Percentiles rank a stretch among this genome's conserved stretches.
phyloP scores from a whole-genome alignment of 2,888 invertebrate species.

The Mallateleia sp. region DNA sequence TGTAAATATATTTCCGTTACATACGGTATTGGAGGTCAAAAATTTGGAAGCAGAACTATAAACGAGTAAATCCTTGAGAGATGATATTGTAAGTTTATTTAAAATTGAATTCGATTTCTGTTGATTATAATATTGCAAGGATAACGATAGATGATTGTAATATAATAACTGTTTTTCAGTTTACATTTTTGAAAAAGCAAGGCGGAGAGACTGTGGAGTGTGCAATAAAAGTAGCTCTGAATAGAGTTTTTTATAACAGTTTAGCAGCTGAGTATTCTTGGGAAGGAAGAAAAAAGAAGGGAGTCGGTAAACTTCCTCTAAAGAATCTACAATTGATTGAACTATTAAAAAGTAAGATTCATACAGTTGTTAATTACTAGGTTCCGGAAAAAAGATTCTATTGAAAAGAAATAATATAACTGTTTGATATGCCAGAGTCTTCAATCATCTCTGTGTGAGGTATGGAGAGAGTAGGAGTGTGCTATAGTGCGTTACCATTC shows the following conservation, averaged over 20 bases:
- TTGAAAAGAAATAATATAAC: too few relatives aligned
- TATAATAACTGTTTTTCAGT: constrained; percentile 4
- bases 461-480: too few relatives aligned
- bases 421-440: too few relatives aligned
- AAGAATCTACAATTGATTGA: neutral
- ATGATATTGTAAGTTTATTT: constrained; percentile 3
- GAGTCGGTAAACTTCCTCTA: neutral
- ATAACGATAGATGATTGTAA: neutral
- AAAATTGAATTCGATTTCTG: neutral
- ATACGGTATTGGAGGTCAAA: neutral
- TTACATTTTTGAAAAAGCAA: constrained; percentile 6
- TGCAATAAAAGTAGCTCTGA: constrained; percentile 14
- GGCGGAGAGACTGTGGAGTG: constrained; percentile 14
- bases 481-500: too few relatives aligned
- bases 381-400: too few relatives aligned
- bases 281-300: constrained; percentile 5
- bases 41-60: neutral
- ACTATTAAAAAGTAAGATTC: neutral
- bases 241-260: neutral
- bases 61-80: neutral
- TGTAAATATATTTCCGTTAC: constrained; percentile 2
- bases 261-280: constrained; percentile 6
- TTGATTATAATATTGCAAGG: neutral
- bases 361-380: too few relatives aligned
- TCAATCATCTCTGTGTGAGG: too few relatives aligned